Evolutionary conservation across 2,113 vertebrate species (phyloP).

Genomic region (Oreochromis niloticus): DNA sequence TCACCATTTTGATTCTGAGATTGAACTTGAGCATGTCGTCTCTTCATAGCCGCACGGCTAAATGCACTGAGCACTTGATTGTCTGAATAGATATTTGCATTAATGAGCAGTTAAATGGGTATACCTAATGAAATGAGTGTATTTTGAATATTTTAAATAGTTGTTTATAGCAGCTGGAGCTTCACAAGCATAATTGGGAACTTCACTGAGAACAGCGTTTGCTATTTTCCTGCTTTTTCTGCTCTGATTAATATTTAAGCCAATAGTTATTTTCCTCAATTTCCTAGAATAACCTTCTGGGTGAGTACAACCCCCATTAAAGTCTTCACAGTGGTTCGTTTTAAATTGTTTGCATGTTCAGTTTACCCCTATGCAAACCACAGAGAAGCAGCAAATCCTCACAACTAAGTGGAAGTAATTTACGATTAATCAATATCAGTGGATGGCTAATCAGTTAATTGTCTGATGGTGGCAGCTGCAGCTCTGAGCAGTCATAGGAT

Average conservation of each 20-base stretch:
- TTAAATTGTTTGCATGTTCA: neutral
- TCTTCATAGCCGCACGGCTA: neutral
- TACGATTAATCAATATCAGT: neutral
- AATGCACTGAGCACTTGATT: neutral
- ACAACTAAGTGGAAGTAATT: neutral
- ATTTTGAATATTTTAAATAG: neutral
- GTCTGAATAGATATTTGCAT: neutral
- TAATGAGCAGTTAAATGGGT: neutral
- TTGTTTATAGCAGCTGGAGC: neutral
- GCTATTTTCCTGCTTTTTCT: neutral
- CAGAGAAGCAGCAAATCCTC: neutral
- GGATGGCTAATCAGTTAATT: neutral
- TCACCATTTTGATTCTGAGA: neutral
- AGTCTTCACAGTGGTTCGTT: neutral
- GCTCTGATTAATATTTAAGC: neutral
- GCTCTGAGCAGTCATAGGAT: neutral
- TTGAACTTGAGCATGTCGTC: neutral
- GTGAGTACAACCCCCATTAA: neutral
- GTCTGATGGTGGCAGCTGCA: neutral
- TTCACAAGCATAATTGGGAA: neutral
- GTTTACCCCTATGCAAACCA: neutral
- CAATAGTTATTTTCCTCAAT: neutral
- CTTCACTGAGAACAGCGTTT: neutral
- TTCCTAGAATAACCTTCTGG: neutral
- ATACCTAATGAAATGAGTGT: neutral